A percentile compares a stretch with the other conserved stretches of the same genome.
Evolutionary conservation across 2,113 vertebrate genomes (phyloP).

Genomic region (Nicator chloris): DNA sequence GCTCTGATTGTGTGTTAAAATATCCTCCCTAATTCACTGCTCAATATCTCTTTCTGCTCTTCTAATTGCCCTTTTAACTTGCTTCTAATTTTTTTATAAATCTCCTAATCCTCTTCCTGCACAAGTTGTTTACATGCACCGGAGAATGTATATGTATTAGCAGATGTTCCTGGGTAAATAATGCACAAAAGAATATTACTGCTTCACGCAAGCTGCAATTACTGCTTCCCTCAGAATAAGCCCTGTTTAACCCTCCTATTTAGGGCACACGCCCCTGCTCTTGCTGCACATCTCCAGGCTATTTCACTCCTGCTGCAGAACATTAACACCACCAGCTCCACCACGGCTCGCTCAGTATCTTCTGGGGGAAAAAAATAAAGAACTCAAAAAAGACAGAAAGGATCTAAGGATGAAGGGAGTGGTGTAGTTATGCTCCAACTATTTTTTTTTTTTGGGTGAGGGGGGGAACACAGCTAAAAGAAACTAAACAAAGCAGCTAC

Average conservation of each 20-base stretch:
- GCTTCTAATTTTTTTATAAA: constrained; percentile 58
- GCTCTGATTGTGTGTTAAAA: constrained; percentile 72
- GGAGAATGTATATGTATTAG: constrained; percentile 65
- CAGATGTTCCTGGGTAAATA: constrained; percentile 71
- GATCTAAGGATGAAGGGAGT: not conserved
- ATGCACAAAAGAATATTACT: constrained; percentile 47
- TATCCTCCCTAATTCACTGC: constrained; percentile 66
- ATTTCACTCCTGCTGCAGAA: constrained; percentile 46
- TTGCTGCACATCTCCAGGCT: constrained; percentile 15
- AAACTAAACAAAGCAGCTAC: not conserved
- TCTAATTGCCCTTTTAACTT: constrained; percentile 77
- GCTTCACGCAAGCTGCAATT: constrained; percentile 39
- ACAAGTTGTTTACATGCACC: constrained; percentile 67
- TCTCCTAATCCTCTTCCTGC: constrained; percentile 57
- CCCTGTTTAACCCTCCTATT: constrained; percentile 57
- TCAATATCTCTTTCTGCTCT: constrained; percentile 69
- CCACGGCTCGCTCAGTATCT: not conserved
- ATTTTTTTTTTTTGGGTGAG: too few species aligned
- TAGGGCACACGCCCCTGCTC: constrained; percentile 4
- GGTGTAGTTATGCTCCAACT: not conserved
- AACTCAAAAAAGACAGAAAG: not conserved
- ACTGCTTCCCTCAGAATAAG: constrained; percentile 32
- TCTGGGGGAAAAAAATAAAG: not conserved
- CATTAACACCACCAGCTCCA: constrained; percentile 48
- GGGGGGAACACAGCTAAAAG: not conserved